Base-by-base conservation (phyloP, 2,888 invertebrate genomes). In the Hoplodrina blanda region DNA sequence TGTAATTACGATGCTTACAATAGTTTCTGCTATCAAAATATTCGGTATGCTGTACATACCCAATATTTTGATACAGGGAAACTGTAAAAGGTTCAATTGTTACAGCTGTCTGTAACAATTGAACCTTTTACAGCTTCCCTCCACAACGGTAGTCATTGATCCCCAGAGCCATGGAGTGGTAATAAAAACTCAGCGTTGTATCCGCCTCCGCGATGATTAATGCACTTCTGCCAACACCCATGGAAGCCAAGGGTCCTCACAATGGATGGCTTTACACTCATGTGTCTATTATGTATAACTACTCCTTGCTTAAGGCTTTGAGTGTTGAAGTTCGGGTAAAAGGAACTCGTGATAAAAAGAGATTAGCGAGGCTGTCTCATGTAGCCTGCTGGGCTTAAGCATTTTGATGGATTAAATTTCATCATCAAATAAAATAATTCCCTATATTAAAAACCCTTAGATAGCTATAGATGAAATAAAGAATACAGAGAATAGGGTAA, bases 121-220 rank as follows among this genome's bases (percentile, higher is more conserved):
- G n/a, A n/a, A 52, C 69, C 78, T 78, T 78, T 67, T 78, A 1
- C 10, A 0, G 13, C 0, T 15, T 15, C 2, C 19, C 50, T 59
- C 8, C 2, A 1, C 25, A 33, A 11, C 19, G 61, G 4, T 54
- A 57, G 49, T 76, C 84, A 84, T 83, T 85, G 84, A 81, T 85
- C 84, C 85, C 85, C 37, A 69, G 84, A 76, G 84, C 79, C 78
- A 73, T 78, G 72, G 73, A 85, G 76, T 69, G 76, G 84, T 84
- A 85, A 84, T 84, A 84, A 85, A 85, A 85, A 85, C 84, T 80
- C 76, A 76, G 82, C 78, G 78, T 76, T 74, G 85, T 78, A 81
- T 81, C 85, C 85, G 84, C 85, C 79, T 79, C 60, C 66, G 66
- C 67, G 69, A 86, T 85, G 85, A 85, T 85, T 84, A 85, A 85